Base-by-base conservation (phyloP, 1,140 invertebrate species). In the Hetaerina americana region DNA sequence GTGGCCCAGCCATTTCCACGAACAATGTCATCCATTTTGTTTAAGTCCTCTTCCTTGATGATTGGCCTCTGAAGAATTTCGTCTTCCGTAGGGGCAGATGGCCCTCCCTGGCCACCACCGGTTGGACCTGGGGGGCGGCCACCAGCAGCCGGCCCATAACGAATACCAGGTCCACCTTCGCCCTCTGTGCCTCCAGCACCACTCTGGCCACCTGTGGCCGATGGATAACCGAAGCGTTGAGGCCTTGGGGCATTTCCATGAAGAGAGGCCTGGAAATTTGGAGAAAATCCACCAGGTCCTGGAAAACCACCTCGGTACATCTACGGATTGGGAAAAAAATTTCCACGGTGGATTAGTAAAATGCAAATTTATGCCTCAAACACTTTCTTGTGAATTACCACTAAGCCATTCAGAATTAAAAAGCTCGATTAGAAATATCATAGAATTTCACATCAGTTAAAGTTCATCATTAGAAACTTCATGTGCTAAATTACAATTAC, bases 1-100 rank as follows among this genome's bases (percentile, higher is more conserved):
- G 89, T 88, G 26, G 92, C 91, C 95, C 95, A 97, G 70, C 93
- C 93, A 76, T 92, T 89, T 78, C 94, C 93, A 76, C 91, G 87
- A 29, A 92, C 88, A 73, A 96, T 92, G 78, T 96, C 92, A 82
- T 96, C 94, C 86, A 97, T 91, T 72, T 91, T 89, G 76, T 90
- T 92, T 71, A 97, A 85, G 81, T 96, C 93, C 79, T 96, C 94
- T 77, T 96, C 93, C 73, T 92, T 92, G 67, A 97, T 93, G 68
- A 97, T 96, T 31, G 94, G 92, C 68, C 92, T 83, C 31, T 85
- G 82, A 69, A 82, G 75, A 27, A 85, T 78, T 80, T 85, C 76
- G 79, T 85, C 79, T 80, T 83, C 77, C 22, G 40, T 12, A n/a
- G n/a, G n/a, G 22, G 40, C 10, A 12, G 15, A n/a, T 57, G 40